These are phyloP conservation scores for Salmo trutta DNA, from an alignment of 2,797 vertebrate species.

Conservation along the genomic window DNA sequence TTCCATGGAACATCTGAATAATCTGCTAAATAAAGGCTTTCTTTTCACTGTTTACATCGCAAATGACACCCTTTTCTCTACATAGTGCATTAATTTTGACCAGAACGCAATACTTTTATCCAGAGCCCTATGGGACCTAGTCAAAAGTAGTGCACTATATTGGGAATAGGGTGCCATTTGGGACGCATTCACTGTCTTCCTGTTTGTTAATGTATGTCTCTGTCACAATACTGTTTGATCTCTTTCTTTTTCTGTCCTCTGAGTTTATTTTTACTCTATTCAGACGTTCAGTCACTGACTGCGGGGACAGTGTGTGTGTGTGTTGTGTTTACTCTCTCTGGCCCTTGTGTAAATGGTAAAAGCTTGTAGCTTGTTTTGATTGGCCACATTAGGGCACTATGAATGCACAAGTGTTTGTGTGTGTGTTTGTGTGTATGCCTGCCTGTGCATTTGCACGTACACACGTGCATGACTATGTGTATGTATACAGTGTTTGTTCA, in stretches of 20 bases:
- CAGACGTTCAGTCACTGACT: constrained; percentile 46
- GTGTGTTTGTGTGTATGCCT: constrained; percentile 9
- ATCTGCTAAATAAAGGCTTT: constrained; percentile 15
- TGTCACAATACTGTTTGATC: constrained; percentile 44
- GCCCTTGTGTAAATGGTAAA: constrained; percentile 38
- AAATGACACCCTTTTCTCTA: neutral
- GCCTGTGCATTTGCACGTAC: neutral
- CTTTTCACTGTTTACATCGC: neutral
- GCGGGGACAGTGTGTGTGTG: constrained; percentile 34
- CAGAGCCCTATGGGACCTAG: neutral
- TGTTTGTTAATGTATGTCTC: constrained; percentile 59
- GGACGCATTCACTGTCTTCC: constrained; percentile 23
- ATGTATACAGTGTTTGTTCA: constrained; percentile 37
- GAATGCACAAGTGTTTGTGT: constrained; percentile 31
- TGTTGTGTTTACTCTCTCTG: constrained; percentile 29
- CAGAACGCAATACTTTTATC: neutral
- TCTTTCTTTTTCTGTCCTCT: constrained; percentile 16
- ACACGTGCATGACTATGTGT: constrained; percentile 17
- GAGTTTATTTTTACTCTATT: constrained; percentile 42
- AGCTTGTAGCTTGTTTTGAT: constrained; percentile 48
- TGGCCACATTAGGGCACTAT: constrained; percentile 38
- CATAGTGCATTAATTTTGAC: neutral
- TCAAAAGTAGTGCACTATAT: neutral
- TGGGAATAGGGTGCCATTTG: neutral
- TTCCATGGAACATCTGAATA: constrained; percentile 27